Conservation (phyloP, 2,888 invertebrate genomes). For the Tipula vernalis region DNA sequence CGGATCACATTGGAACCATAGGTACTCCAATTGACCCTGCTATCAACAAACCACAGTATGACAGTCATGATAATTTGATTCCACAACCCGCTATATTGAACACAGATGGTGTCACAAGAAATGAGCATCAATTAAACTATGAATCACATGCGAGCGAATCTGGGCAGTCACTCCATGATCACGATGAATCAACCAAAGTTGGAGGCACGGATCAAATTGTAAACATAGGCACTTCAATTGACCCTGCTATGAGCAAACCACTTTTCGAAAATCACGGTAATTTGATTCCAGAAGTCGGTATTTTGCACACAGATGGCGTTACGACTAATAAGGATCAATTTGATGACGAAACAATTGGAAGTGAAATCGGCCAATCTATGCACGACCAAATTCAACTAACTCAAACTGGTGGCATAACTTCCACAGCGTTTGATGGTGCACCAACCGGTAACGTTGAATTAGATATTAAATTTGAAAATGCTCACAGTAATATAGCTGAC, state of each 20-base stretch:
- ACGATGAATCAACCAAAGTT: not conserved
- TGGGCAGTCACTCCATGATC: not conserved
- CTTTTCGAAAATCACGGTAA: not conserved
- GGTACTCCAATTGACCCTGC: not conserved
- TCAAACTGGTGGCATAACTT: not conserved
- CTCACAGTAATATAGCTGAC: not conserved
- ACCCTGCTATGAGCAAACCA: not conserved
- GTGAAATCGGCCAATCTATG: not conserved
- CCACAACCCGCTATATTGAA: not conserved
- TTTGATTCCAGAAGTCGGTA: not conserved
- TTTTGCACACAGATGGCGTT: not conserved
- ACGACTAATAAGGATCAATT: not conserved
- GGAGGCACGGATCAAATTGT: not conserved
- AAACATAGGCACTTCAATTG: not conserved
- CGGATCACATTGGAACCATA: not conserved
- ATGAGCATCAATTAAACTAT: not conserved
- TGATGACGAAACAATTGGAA: not conserved
- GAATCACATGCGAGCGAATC: not conserved
- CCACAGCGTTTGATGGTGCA: not conserved
- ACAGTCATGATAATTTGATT: not conserved
- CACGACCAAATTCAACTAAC: not conserved
- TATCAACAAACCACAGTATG: not conserved
- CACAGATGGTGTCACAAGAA: not conserved
- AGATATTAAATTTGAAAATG: not conserved
- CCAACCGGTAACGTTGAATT: not conserved